phyloP scores from a whole-genome alignment of 1,140 invertebrate genomes.

The Bursaphelenchus mucronatus region DNA sequence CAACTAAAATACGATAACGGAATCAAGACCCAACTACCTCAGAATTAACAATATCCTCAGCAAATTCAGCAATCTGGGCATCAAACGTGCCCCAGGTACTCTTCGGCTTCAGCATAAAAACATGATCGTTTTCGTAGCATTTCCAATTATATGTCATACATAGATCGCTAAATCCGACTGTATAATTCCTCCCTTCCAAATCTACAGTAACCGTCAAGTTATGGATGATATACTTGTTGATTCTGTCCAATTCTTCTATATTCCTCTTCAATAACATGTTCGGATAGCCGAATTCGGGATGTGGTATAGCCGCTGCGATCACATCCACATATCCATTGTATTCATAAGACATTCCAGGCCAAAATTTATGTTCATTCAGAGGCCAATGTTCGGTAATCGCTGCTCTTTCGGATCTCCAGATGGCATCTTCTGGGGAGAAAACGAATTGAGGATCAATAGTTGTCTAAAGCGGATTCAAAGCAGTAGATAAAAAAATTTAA shows the following conservation, averaged over 20 bases:
- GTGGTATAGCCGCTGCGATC: slow-evolving; percentile 46
- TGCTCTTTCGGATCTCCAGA: slow-evolving; percentile 54
- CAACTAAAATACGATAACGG: slow-evolving; percentile 33
- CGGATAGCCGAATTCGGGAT: slow-evolving; percentile 46
- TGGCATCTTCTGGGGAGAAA: slow-evolving; percentile 57
- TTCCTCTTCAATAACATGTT: slow-evolving; percentile 52
- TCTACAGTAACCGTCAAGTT: slow-evolving; percentile 47
- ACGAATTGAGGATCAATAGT: slow-evolving; percentile 59
- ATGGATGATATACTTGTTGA: slow-evolving; percentile 53
- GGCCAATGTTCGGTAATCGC: slow-evolving; percentile 57
- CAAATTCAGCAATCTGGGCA: slow-evolving; percentile 49
- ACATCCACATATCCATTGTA: slow-evolving; percentile 57
- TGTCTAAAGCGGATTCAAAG: slow-evolving; percentile 34
- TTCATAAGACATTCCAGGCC: slow-evolving; percentile 60
- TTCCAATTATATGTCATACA: slow-evolving; percentile 61
- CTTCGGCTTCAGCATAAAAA: slow-evolving; percentile 60
- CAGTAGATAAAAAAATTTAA: slow-evolving; percentile 19
- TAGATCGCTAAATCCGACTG: slow-evolving; percentile 52
- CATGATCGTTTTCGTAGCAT: slow-evolving; percentile 57
- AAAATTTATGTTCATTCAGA: slow-evolving; percentile 55
- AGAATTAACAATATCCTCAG: slow-evolving; percentile 55
- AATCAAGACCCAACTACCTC: slow-evolving; percentile 34
- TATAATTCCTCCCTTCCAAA: slow-evolving; percentile 23
- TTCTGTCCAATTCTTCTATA: slow-evolving; percentile 51
- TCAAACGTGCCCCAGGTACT: slow-evolving; percentile 50